Conservation (phyloP, 2,888 invertebrate species). For the Euplexia lucipara region DNA sequence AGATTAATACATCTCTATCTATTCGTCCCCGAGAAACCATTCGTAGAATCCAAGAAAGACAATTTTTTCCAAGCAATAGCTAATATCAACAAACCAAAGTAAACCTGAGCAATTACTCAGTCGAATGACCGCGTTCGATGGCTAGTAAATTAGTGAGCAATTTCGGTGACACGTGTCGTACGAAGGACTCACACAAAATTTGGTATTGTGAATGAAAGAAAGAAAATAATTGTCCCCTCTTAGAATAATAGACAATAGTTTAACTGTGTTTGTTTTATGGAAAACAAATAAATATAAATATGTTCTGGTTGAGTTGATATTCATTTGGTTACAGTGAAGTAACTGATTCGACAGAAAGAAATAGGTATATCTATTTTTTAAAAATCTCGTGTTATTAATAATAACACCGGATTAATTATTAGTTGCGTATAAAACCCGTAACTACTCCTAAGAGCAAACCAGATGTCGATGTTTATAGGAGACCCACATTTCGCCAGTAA, state of each 20-base stretch:
- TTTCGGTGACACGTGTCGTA: slow-evolving; percentile 75
- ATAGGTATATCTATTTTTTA: no score
- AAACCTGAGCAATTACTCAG: slow-evolving; percentile 70
- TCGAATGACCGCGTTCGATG: slow-evolving; percentile 59
- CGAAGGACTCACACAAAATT: slow-evolving; percentile 9
- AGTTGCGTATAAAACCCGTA: no score
- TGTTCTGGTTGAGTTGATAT: neutral
- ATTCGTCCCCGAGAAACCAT: no score
- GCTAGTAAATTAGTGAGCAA: slow-evolving; percentile 70
- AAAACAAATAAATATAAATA: neutral
- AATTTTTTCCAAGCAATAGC: neutral
- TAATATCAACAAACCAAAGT: slow-evolving; percentile 43
- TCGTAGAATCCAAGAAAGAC: no score
- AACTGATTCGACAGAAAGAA: neutral
- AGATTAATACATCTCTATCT: no score
- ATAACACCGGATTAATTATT: no score
- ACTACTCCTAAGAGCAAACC: no score
- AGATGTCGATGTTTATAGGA: no score
- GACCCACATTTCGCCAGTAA: no score
- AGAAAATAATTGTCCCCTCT: slow-evolving; percentile 36
- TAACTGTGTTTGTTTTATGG: neutral
- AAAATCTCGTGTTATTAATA: no score
- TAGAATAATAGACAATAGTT: slow-evolving; percentile 38
- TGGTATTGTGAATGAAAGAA: slow-evolving; percentile 27
- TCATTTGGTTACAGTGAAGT: neutral